phyloP scores from a whole-genome alignment of 2,113 vertebrate genomes.

The Salvator merianae region DNA sequence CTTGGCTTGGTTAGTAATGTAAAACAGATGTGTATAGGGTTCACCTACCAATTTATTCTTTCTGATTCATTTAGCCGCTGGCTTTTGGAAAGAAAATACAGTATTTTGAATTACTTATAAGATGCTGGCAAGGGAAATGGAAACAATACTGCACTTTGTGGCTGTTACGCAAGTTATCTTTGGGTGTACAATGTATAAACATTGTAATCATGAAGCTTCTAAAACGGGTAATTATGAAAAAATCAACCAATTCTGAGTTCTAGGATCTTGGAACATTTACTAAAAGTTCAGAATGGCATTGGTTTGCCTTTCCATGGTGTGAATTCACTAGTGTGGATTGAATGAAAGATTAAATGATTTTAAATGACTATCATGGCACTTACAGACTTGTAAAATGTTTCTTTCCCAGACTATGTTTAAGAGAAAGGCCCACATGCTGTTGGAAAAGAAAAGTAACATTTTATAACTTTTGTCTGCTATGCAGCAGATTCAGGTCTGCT shows the following conservation, averaged over 20 bases:
- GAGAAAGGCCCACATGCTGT: too few relatives aligned
- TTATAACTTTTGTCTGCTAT: too few relatives aligned
- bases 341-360: background rate
- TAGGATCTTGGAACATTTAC: background rate
- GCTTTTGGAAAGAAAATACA: background rate
- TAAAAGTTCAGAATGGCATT: background rate
- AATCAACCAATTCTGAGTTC: background rate
- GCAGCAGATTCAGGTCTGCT: too few relatives aligned
- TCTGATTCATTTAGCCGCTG: background rate
- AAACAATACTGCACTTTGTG: too few relatives aligned
- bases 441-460: too few relatives aligned
- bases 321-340: background rate
- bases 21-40: constrained; percentile 6
- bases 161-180: too few relatives aligned
- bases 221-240: background rate
- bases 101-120: background rate
- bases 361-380: too few relatives aligned
- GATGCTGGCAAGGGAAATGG: background rate
- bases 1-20: background rate
- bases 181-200: too few relatives aligned
- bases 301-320: background rate
- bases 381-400: background rate
- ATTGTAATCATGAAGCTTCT: background rate
- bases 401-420: background rate
- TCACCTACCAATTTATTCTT: constrained; percentile 15